Evolutionary conservation across 2,797 vertebrate genomes (phyloP).

Genomic region (Acipenser oxyrinchus): DNA sequence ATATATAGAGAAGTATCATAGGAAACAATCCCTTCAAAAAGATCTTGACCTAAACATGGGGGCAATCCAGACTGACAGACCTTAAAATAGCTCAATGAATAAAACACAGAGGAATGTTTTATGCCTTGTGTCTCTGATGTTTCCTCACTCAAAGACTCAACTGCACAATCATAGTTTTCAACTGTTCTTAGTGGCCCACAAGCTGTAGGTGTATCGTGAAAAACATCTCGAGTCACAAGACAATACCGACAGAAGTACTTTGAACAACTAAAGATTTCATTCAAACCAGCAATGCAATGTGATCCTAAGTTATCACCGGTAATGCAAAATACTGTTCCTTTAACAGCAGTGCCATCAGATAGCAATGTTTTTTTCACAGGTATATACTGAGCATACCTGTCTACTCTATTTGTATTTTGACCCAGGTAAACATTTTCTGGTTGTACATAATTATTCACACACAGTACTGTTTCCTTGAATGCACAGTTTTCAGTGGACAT

Average conservation of each 20-base stretch:
- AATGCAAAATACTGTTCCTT: not conserved
- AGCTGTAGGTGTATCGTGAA: not conserved
- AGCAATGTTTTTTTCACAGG: not conserved
- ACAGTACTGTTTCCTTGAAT: constrained; percentile 1
- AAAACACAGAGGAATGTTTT: constrained; percentile 4
- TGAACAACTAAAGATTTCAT: not conserved
- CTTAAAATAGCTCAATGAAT: constrained; percentile 13
- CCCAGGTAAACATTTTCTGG: not conserved
- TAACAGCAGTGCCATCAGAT: not conserved
- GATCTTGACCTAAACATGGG: constrained; percentile 4
- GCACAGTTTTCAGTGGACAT: not conserved
- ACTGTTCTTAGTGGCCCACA: not conserved
- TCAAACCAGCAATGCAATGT: not conserved
- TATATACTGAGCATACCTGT: not conserved
- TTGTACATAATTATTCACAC: no score
- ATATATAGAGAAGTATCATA: constrained; percentile 18
- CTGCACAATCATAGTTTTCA: constrained; percentile 1
- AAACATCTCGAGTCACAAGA: not conserved
- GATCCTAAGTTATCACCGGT: not conserved
- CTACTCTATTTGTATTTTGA: not conserved
- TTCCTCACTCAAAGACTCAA: not conserved
- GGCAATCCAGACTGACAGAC: constrained; percentile 13
- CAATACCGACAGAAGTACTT: constrained; percentile 5
- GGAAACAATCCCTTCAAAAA: constrained; percentile 16
- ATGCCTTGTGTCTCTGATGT: not conserved